phyloP scores from a whole-genome alignment of 1,140 invertebrate species.

The Papilio dardanus region DNA sequence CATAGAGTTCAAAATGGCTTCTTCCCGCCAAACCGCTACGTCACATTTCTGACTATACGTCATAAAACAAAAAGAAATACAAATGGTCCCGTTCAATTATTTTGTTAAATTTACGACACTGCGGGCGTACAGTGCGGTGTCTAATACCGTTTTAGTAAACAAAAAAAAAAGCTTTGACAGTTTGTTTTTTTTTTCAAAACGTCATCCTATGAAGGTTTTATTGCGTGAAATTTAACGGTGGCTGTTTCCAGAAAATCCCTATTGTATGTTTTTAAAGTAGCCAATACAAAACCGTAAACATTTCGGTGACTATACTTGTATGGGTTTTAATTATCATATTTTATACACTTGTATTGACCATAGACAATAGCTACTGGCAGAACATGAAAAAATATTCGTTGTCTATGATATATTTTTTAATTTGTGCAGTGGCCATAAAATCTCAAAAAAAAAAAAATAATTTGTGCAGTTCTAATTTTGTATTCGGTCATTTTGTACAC shows the following conservation, averaged over 20 bases:
- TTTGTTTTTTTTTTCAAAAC: constrained; percentile 68
- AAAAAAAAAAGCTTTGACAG: constrained; percentile 56
- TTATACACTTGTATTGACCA: background rate
- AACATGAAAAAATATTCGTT: background rate
- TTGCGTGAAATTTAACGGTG: constrained; percentile 70
- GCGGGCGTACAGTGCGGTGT: constrained; percentile 63
- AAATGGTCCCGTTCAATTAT: constrained; percentile 72
- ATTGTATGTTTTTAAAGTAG: constrained; percentile 65
- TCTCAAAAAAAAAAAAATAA: no score
- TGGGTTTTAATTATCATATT: constrained; percentile 28
- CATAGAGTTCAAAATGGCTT: constrained; percentile 32
- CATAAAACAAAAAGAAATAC: constrained; percentile 58
- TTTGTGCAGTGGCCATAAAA: no score
- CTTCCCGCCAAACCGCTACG: constrained; percentile 36
- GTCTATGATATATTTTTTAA: constrained; percentile 10
- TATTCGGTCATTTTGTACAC: background rate
- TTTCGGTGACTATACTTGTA: background rate
- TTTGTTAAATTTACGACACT: constrained; percentile 66
- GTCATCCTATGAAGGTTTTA: constrained; percentile 58
- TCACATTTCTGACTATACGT: constrained; percentile 38
- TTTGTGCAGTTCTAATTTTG: background rate
- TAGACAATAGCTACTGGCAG: constrained; percentile 14
- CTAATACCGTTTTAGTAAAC: constrained; percentile 41
- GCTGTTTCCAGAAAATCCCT: constrained; percentile 66
- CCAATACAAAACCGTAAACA: constrained; percentile 58